Evolutionary conservation across 2,797 vertebrate species (phyloP).

Genomic region (Heteromormyrus szaboi): DNA sequence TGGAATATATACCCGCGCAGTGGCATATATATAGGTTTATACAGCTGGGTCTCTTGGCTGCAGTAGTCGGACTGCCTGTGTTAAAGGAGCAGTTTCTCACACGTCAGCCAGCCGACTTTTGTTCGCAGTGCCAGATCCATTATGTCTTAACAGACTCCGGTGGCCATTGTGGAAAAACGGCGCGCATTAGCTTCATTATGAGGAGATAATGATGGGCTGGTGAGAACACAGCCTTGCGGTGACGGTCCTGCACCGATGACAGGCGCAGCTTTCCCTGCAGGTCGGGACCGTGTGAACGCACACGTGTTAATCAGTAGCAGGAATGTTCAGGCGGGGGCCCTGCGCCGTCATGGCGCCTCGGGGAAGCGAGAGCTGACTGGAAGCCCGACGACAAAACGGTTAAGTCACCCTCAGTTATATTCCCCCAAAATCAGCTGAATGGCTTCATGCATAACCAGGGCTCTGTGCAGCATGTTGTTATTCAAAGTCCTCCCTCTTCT

Average conservation of each 20-base stretch:
- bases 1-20: neutral
- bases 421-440: conserved; percentile 23
- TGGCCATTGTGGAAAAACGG: neutral
- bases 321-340: neutral
- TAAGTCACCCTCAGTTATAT: conserved; percentile 46
- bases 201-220: neutral
- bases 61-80: no score
- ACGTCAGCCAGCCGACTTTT: neutral
- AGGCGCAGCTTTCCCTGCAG: neutral
- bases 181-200: neutral
- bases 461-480: conserved; percentile 49
- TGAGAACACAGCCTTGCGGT: neutral
- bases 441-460: conserved; percentile 42
- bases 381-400: conserved; percentile 46
- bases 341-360: neutral
- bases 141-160: neutral
- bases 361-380: neutral
- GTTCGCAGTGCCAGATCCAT: neutral
- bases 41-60: neutral
- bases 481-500: conserved; percentile 55
- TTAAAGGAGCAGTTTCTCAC: neutral
- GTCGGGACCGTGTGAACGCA: neutral
- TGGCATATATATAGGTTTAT: neutral
- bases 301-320: neutral
- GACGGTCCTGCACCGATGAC: neutral